Evolutionary conservation across 2,113 vertebrate species (phyloP).

Genomic region (Mellivora capensis): DNA sequence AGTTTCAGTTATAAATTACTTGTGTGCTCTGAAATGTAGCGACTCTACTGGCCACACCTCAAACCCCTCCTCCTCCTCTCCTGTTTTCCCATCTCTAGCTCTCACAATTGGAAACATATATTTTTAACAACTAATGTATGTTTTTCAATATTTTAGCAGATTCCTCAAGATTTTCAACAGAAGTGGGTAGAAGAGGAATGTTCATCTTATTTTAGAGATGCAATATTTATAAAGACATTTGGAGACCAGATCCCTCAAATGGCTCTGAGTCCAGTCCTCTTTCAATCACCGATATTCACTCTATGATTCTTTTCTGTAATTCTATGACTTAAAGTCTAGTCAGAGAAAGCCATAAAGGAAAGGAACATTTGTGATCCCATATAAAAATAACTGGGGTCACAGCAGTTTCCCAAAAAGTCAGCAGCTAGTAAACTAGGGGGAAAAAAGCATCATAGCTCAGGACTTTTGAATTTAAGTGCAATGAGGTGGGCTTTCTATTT

Average conservation of each 20-base stretch:
- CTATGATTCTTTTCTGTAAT: background rate
- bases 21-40: background rate
- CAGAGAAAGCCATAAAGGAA: background rate
- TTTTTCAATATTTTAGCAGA: background rate
- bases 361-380: background rate
- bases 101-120: background rate
- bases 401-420: background rate
- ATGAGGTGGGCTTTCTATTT: background rate
- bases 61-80: background rate
- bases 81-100: background rate
- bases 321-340: background rate
- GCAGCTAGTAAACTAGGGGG: background rate
- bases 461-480: background rate
- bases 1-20: conserved; percentile 57
- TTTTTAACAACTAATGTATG: background rate
- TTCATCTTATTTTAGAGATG: background rate
- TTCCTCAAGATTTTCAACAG: background rate
- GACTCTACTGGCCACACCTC: background rate
- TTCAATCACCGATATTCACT: background rate
- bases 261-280: background rate
- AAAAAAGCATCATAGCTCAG: background rate
- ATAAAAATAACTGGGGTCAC: background rate
- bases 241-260: background rate
- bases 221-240: background rate
- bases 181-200: background rate